Evolutionary conservation across 2,888 invertebrate genomes (phyloP).

Genomic region (Caenorhabditis macrosperma): DNA sequence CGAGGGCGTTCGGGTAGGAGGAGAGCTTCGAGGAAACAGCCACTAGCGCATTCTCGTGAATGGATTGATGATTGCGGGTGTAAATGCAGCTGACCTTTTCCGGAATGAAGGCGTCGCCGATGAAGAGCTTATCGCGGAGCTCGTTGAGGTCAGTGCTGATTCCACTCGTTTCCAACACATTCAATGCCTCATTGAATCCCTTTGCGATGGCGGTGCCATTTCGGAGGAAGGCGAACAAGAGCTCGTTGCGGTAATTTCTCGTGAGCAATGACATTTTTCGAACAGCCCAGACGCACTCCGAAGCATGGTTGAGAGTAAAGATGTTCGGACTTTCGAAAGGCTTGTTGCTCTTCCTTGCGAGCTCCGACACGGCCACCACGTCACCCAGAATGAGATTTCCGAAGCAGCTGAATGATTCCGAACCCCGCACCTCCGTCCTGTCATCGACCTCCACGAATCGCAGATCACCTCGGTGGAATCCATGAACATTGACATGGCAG

Average conservation of each 20-base stretch:
- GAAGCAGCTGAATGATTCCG: not conserved
- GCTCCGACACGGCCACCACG: not conserved
- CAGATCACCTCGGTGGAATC: not conserved
- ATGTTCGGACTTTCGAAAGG: not conserved
- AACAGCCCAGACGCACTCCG: not conserved
- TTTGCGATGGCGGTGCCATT: not conserved
- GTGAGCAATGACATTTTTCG: not conserved
- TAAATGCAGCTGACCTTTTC: not conserved
- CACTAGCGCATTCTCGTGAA: not conserved
- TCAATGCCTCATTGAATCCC: not conserved
- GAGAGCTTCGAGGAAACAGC: not conserved
- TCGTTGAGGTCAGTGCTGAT: no score
- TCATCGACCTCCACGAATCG: slow-evolving; percentile 7
- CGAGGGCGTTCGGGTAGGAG: not conserved
- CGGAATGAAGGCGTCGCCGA: not conserved
- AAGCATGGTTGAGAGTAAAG: not conserved
- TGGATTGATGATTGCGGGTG: not conserved
- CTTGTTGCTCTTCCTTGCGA: not conserved
- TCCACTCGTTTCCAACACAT: not conserved
- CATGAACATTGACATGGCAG: slow-evolving; percentile 6
- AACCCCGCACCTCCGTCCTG: not conserved
- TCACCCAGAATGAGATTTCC: not conserved
- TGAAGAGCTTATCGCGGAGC: not conserved
- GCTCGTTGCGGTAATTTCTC: not conserved
- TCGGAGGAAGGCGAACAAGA: not conserved